Percentiles rank a stretch among this genome's conserved stretches.
These are phyloP conservation scores for Plagodis pulveraria DNA, from an alignment of 2,888 invertebrate species.

Conservation along the genomic window DNA sequence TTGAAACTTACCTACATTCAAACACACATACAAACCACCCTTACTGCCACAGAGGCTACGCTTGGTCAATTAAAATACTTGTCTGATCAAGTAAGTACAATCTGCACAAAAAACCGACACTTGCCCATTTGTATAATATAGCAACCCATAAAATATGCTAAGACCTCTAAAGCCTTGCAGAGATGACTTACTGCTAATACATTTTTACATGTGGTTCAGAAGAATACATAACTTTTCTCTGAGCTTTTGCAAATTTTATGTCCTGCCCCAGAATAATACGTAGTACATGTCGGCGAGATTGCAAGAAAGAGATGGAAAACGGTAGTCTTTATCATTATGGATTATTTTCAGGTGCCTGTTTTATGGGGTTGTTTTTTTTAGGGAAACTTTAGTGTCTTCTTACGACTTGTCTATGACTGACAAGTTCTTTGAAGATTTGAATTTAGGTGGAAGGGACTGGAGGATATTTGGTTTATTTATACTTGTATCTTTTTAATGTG, in stretches of 20 bases:
- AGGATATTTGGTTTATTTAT: too few relatives aligned
- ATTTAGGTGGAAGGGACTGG: too few relatives aligned
- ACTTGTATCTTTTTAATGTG: too few relatives aligned
- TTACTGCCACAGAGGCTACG: too few relatives aligned
- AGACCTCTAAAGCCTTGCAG: background rate
- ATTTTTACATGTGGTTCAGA: constrained; percentile 19
- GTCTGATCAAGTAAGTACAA: too few relatives aligned
- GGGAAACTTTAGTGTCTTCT: constrained; percentile 17
- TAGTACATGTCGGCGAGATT: constrained; percentile 38
- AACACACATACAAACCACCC: too few relatives aligned
- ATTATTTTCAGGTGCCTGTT: constrained; percentile 26
- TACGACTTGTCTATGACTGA: constrained; percentile 22
- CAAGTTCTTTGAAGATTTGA: constrained; percentile 9
- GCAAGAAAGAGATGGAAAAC: constrained; percentile 19
- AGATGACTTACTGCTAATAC: constrained; percentile 19
- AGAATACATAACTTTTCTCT: constrained; percentile 52
- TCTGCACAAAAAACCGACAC: too few relatives aligned
- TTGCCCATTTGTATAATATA: background rate
- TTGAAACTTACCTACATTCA: too few relatives aligned
- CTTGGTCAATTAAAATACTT: too few relatives aligned
- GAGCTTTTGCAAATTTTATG: constrained; percentile 61
- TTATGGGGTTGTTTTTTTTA: constrained; percentile 18
- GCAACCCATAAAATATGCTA: background rate
- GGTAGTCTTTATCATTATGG: constrained; percentile 19
- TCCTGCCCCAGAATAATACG: constrained; percentile 6